phyloP scores from a whole-genome alignment of 2,888 invertebrate genomes.

The Rhingia rostrata region DNA sequence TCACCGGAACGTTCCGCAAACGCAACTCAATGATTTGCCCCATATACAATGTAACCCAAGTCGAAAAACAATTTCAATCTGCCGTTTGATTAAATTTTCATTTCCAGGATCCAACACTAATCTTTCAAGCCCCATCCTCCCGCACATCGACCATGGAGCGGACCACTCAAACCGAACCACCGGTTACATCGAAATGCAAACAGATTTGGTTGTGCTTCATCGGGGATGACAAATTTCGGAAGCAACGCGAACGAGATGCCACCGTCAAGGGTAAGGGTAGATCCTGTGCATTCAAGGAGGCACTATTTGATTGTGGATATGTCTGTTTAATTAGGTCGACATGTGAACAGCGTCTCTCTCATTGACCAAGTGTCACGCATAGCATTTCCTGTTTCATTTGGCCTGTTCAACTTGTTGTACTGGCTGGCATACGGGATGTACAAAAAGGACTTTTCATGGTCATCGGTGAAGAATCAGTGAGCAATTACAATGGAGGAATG shows the following conservation, averaged over 20 bases:
- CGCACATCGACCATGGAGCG: conserved; percentile 89
- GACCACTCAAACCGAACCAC: conserved; percentile 91
- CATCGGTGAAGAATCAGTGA: conserved; percentile 78
- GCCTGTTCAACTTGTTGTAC: conserved; percentile 93
- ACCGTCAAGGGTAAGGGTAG: conserved; percentile 79
- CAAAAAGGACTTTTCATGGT: conserved; percentile 83
- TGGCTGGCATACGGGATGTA: conserved; percentile 93
- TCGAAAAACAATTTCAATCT: background rate
- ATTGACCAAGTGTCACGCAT: conserved; percentile 92
- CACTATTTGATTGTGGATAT: background rate
- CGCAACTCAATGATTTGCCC: conserved; percentile 86
- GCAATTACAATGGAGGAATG: conserved; percentile 51
- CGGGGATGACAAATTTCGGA: conserved; percentile 90
- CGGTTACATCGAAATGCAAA: conserved; percentile 89
- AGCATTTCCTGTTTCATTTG: conserved; percentile 93
- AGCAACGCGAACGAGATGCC: conserved; percentile 90
- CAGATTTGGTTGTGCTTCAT: conserved; percentile 92
- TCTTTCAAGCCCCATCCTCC: conserved; percentile 80
- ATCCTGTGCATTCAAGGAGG: background rate
- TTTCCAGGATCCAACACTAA: conserved; percentile 82
- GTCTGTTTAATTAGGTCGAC: conserved; percentile 82
- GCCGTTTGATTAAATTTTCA: conserved; percentile 1
- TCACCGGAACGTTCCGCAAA: conserved; percentile 82
- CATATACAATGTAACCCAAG: conserved; percentile 85
- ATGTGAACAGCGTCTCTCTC: conserved; percentile 93